phyloP scores from a whole-genome alignment of 2,888 invertebrate species.

The Eubasilissa splendida region DNA sequence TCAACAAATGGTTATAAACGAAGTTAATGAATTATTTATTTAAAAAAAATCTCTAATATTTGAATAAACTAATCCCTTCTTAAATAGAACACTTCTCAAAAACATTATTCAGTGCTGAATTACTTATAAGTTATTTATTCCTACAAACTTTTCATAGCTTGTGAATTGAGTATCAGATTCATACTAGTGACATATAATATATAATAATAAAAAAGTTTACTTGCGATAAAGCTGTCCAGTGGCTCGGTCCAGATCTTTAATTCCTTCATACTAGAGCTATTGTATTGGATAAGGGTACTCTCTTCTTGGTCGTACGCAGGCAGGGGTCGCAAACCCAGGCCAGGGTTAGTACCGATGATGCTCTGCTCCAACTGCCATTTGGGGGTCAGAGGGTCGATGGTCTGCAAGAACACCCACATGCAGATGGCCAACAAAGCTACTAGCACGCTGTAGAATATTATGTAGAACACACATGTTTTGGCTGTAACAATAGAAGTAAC shows the following conservation, averaged over 20 bases:
- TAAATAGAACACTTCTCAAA: too few relatives aligned
- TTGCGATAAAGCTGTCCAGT: conserved; percentile 82
- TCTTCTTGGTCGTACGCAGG: conserved; percentile 89
- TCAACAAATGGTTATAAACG: too few relatives aligned
- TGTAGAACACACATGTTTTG: conserved; percentile 94
- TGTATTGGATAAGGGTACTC: conserved; percentile 96
- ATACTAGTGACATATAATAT: too few relatives aligned
- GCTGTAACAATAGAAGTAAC: conserved; percentile 74
- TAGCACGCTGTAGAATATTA: conserved; percentile 92
- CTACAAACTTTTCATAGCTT: too few relatives aligned
- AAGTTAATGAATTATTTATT: too few relatives aligned
- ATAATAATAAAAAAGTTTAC: conserved; percentile 68
- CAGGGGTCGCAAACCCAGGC: conserved; percentile 95
- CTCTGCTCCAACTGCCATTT: conserved; percentile 90
- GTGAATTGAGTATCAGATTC: too few relatives aligned
- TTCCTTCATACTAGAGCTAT: conserved; percentile 84
- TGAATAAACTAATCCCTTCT: too few relatives aligned
- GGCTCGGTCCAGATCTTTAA: conserved; percentile 86
- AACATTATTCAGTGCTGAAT: too few relatives aligned
- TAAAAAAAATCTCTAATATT: too few relatives aligned
- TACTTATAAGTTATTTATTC: too few relatives aligned
- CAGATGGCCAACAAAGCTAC: conserved; percentile 95
- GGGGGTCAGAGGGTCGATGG: conserved; percentile 90
- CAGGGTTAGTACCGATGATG: conserved; percentile 96
- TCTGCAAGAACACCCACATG: conserved; percentile 94